Base-by-base conservation (phyloP, 2,888 invertebrate genomes). In the Caenorhabditis becei region DNA sequence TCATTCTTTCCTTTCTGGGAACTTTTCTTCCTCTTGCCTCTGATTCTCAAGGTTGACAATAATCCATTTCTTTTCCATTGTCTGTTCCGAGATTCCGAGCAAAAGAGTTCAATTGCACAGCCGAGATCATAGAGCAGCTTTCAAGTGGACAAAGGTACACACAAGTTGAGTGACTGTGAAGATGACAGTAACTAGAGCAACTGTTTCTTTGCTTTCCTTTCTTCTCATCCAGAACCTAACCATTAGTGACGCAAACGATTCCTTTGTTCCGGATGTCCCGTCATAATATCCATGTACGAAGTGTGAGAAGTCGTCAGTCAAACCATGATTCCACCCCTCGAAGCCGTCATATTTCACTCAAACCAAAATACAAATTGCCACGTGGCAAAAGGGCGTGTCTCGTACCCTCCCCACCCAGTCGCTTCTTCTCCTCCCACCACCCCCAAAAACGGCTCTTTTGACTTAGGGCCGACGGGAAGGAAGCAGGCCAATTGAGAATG, bases 141-240 rank as follows among this genome's bases (percentile, higher is more conserved):
- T 71, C 49, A 62, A 71, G 71, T 71, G 71, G 61, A 70, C 41
- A 70, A 58, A 61, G 26, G 71, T 54, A 71, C 70, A 70, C 70
- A 70, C 32, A 11, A 35, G 35, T 59, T 70, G 59, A 41, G 54
- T 16, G 23, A 53, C 53, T 23, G 24, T 23, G 26, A 53, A 53
- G 53, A 10, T 53, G 26, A 10, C 53, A 53, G 11, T 4, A 53
- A 8, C 53, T 4, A 49, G 49, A 41, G 41, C 3, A 11, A 41
- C 16, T 41, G 10, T 41, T 41, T 41, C 41, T 41, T 41, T 41
- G 41, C 41, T 16, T 16, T 41, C 41, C 16, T 16, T 2, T 49
- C 20, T 20, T 20, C 23, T 20, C 49, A 44, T 10, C 7, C 35
- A 35, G 35, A 35, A 35, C 35, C 35, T n/a, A n/a, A 35, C 10